These are phyloP conservation scores for Rhimphoctona megacephalus DNA, from an alignment of 2,888 invertebrate species.

Conservation along the genomic window DNA sequence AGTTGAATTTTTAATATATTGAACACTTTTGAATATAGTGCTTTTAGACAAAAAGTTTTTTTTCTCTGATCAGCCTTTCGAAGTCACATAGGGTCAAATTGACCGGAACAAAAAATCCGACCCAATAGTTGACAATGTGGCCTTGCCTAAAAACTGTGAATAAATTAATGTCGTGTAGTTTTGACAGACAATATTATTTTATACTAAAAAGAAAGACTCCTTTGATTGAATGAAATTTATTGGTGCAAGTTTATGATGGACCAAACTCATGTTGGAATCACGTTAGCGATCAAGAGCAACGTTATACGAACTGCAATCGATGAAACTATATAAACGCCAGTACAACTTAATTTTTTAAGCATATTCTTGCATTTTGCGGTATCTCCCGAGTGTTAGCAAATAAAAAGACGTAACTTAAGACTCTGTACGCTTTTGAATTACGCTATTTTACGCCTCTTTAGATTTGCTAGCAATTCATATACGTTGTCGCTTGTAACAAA, in stretches of 20 bases:
- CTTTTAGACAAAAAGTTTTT: background rate
- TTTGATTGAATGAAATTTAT: background rate
- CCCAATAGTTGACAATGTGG: background rate
- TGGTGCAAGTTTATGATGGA: background rate
- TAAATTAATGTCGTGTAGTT: background rate
- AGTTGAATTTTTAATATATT: background rate
- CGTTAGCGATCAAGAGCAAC: background rate
- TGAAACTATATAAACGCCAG: background rate
- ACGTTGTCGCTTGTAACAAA: slow-evolving; percentile 16
- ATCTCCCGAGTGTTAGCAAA: background rate
- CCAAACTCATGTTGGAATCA: background rate
- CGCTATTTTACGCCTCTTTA: slow-evolving; percentile 21
- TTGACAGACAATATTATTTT: no score
- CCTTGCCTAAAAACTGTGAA: no score
- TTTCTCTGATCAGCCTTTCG: background rate
- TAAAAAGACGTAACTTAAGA: slow-evolving; percentile 10
- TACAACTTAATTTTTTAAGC: background rate
- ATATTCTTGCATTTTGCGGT: background rate
- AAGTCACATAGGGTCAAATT: background rate
- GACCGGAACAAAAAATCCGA: background rate
- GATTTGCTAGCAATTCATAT: slow-evolving; percentile 9
- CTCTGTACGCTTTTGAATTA: background rate
- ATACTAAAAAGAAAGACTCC: no score
- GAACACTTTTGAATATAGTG: background rate
- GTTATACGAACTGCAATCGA: background rate